These are phyloP conservation scores for Tokudaia tokunoshimensis DNA, from an alignment of 2,797 vertebrate species.

Conservation along the genomic window DNA sequence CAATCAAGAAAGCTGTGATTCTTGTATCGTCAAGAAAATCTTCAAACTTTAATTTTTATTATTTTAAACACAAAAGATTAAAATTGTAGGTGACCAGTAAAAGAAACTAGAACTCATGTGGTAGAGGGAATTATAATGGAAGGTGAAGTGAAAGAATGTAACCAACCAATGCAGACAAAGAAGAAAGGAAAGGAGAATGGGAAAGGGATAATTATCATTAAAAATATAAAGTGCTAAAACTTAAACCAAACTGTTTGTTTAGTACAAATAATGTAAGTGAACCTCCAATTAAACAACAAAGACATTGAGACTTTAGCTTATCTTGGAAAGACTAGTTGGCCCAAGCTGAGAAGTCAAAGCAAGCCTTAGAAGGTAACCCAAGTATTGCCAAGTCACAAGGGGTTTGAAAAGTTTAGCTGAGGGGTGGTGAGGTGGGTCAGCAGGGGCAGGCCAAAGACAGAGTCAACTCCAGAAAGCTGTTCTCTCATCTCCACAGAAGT, in stretches of 20 bases:
- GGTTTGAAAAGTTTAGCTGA: not conserved
- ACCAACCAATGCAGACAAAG: slow-evolving; percentile 12
- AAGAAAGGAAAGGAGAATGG: not conserved
- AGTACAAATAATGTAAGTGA: slow-evolving; percentile 29
- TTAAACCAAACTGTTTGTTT: slow-evolving; percentile 2
- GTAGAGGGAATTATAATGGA: not conserved
- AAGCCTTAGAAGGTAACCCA: not conserved
- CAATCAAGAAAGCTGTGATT: slow-evolving; percentile 10
- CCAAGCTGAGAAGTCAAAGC: not conserved
- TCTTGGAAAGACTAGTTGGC: not conserved
- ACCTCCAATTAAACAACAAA: slow-evolving; percentile 40
- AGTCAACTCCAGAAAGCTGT: not conserved
- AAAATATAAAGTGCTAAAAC: not conserved
- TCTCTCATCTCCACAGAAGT: not conserved
- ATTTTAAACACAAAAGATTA: slow-evolving; percentile 27
- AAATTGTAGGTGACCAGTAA: slow-evolving; percentile 28
- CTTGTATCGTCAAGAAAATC: slow-evolving; percentile 28
- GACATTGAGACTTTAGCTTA: not conserved
- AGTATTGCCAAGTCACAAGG: not conserved
- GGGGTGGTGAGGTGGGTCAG: not conserved
- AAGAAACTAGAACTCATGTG: not conserved
- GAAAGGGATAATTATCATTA: not conserved
- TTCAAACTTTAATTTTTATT: slow-evolving; percentile 25
- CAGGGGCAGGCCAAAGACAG: not conserved
- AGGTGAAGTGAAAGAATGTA: not conserved